Evolutionary conservation across 2,113 vertebrate species (phyloP).

Genomic region (Thomomys bottae): DNA sequence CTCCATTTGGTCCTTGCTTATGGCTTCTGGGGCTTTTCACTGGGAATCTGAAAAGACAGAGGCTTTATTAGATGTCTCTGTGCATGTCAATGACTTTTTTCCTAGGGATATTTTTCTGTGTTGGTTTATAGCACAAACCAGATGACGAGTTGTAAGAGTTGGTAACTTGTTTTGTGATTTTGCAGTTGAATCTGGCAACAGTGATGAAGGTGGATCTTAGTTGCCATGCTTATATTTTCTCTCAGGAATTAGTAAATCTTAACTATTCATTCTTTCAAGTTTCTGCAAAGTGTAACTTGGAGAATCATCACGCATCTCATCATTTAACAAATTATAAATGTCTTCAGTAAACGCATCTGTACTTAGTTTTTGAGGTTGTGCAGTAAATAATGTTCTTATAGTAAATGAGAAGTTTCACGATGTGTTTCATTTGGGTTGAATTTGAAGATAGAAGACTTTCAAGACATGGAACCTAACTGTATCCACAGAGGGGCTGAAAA

Average conservation of each 20-base stretch:
- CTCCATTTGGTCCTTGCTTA: neutral
- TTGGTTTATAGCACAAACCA: neutral
- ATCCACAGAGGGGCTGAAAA: neutral
- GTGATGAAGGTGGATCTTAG: neutral
- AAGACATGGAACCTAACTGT: constrained; percentile 32
- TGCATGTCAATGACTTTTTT: neutral
- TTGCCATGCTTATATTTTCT: neutral
- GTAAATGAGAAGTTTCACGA: constrained; percentile 8
- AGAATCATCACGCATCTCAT: neutral
- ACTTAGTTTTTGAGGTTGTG: constrained; percentile 45
- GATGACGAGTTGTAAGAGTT: neutral
- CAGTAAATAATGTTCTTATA: neutral
- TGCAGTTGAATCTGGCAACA: neutral
- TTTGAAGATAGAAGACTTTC: constrained; percentile 20
- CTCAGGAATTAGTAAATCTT: constrained; percentile 5
- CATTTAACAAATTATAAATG: constrained; percentile 10
- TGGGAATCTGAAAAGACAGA: constrained; percentile 14
- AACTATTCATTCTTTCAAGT: neutral
- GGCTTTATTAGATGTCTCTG: neutral
- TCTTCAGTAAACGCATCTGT: neutral
- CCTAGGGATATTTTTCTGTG: constrained; percentile 19
- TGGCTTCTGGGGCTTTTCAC: neutral
- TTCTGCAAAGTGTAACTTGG: neutral
- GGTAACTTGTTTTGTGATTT: neutral
- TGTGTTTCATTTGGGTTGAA: constrained; percentile 48